Evolutionary conservation across 2,888 invertebrate species (phyloP).

Genomic region (Limenitis camilla): DNA sequence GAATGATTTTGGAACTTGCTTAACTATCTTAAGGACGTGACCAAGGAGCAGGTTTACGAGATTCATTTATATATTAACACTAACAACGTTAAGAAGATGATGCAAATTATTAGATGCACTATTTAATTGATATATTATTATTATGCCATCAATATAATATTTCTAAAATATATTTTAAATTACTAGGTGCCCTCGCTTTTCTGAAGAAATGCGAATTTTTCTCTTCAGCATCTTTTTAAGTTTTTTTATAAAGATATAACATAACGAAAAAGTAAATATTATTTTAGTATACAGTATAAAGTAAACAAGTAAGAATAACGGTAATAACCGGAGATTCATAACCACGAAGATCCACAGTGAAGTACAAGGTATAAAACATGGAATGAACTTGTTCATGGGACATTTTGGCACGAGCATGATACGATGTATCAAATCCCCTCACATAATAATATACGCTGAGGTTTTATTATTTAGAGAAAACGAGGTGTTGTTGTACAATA

Average conservation of each 20-base stretch:
- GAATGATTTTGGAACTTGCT: too few relatives aligned
- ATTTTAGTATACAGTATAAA: neutral
- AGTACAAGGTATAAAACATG: neutral
- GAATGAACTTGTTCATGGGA: slow-evolving; percentile 1
- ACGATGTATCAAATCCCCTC: neutral
- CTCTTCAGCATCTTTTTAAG: neutral
- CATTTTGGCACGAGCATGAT: neutral
- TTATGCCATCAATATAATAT: too few relatives aligned
- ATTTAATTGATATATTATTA: too few relatives aligned
- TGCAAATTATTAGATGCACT: too few relatives aligned
- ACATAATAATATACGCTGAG: neutral
- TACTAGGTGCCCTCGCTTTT: too few relatives aligned
- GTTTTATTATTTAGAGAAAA: neutral
- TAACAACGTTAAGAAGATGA: too few relatives aligned
- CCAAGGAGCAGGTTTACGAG: too few relatives aligned
- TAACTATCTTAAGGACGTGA: too few relatives aligned
- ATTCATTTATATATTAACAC: too few relatives aligned
- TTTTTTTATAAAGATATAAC: neutral
- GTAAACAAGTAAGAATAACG: neutral
- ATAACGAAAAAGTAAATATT: neutral
- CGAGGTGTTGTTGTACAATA: too few relatives aligned
- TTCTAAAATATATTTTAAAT: too few relatives aligned
- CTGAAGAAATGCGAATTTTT: too few relatives aligned
- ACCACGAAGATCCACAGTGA: neutral
- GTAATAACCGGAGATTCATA: slow-evolving; percentile 3